Evolutionary conservation across 2,888 invertebrate species (phyloP), one percentile per base, ranked within the genome.

Genomic region (Seira musarum): DNA sequence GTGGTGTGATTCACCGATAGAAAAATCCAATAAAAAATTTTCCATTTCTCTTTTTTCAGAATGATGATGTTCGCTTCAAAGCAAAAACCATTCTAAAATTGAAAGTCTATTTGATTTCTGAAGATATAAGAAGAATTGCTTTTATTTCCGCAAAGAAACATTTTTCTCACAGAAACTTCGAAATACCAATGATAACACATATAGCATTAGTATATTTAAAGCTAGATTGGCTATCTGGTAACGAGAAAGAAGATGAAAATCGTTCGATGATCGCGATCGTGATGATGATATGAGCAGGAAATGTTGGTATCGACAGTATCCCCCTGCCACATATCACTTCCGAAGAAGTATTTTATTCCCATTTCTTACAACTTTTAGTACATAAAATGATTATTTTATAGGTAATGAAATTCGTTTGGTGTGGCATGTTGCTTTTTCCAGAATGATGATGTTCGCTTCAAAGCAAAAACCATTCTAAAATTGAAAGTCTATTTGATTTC

Each of bases 1-100:
- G 10, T 13, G 8, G 17, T 40, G 6, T 40, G 13, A 40, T 13
- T 40, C 13, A 6, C 53, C 17, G 30, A 17, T 21, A 60, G 60
- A 19, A 57, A 68, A 57, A 69, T 57, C 53, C 57, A 69, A 57
- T 57, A 69, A 13, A 60, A 22, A 69, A 30, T 57, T 69, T 21
- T 69, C 25, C 57, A n/a, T 49, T 30, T 2, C 13, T 24, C 68
- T 66, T 15, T n/a, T 64, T 35, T 40, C n/a, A 24, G 3, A n/a
- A n/a, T n/a, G n/a, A n/a, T n/a, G n/a, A n/a, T n/a, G n/a, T n/a
- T n/a, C 57, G n/a, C 3, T 57, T 57, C 10, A 57, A 57, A 57
- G 8, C 3, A n/a, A 57, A 57, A n/a, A 57, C 5, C 15, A 17
- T 57, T 15, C n/a, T 15, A 8, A 57, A 15, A 15, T n/a, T 57